A percentile compares a stretch with the other conserved stretches of the same genome.
Conservation (phyloP, 1,140 invertebrate genomes). For the Ceratina japonica region DNA sequence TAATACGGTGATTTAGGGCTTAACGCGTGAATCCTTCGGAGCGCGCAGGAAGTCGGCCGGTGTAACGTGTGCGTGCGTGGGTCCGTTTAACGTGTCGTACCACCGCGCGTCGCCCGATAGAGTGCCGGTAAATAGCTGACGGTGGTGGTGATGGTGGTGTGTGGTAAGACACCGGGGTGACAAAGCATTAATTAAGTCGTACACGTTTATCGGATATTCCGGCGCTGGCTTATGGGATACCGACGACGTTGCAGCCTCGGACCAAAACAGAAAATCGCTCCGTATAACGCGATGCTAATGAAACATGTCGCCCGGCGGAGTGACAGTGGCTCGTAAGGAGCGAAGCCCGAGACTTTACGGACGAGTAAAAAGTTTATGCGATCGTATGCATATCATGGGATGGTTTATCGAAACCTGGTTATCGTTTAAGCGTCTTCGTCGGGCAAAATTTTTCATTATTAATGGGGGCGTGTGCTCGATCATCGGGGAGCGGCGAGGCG, state of each 20-base stretch:
- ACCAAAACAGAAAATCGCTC: slow-evolving; percentile 49
- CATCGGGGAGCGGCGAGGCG: neutral
- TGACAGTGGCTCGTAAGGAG: slow-evolving; percentile 55
- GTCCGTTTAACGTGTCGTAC: slow-evolving; percentile 29
- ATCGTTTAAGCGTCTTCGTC: neutral
- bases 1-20: slow-evolving; percentile 62
- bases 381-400: slow-evolving; percentile 25
- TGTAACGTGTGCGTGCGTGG: slow-evolving; percentile 44
- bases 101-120: neutral
- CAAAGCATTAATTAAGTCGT: slow-evolving; percentile 67
- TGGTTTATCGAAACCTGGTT: slow-evolving; percentile 27
- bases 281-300: slow-evolving; percentile 59
- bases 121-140: neutral
- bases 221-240: slow-evolving; percentile 50
- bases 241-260: slow-evolving; percentile 24
- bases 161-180: slow-evolving; percentile 63
- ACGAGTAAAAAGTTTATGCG: slow-evolving; percentile 46
- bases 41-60: slow-evolving; percentile 45
- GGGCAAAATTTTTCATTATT: slow-evolving; percentile 5
- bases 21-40: slow-evolving; percentile 31
- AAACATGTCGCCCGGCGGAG: slow-evolving; percentile 55
- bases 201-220: slow-evolving; percentile 65
- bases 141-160: slow-evolving; percentile 40
- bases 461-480: neutral
- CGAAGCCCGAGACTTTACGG: slow-evolving; percentile 41